These are phyloP conservation scores for Stenopsyche tienmushanensis DNA, from an alignment of 1,140 invertebrate genomes.

Conservation along the genomic window DNA sequence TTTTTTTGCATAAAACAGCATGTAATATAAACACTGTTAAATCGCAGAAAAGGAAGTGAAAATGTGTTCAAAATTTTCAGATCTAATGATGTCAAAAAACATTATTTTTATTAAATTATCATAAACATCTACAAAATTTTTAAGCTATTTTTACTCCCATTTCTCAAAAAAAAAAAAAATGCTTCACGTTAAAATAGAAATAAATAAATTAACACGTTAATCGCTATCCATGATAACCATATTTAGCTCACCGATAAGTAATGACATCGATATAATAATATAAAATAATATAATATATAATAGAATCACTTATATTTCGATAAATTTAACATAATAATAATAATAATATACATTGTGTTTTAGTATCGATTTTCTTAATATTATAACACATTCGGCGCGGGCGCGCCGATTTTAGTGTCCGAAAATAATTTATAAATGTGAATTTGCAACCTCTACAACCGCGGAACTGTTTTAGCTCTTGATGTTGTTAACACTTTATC, in stretches of 20 bases:
- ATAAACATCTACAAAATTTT: too few relatives aligned
- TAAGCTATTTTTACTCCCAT: too few relatives aligned
- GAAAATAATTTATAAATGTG: slow-evolving; percentile 14
- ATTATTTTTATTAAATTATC: too few relatives aligned
- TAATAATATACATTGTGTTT: slow-evolving; percentile 35
- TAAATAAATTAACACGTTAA: slow-evolving; percentile 14
- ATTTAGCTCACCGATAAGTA: slow-evolving; percentile 20
- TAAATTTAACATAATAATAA: slow-evolving; percentile 41
- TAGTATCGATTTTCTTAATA: slow-evolving; percentile 27
- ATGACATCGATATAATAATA: slow-evolving; percentile 25
- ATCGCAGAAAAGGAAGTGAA: too few relatives aligned
- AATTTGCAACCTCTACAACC: slow-evolving; percentile 3
- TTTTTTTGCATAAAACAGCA: too few relatives aligned
- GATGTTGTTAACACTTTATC: too few relatives aligned
- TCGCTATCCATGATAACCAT: slow-evolving; percentile 25
- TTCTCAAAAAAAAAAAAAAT: too few relatives aligned
- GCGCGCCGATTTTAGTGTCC: background rate
- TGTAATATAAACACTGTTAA: too few relatives aligned
- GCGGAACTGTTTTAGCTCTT: slow-evolving; percentile 10
- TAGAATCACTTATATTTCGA: slow-evolving; percentile 40
- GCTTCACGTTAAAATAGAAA: too few relatives aligned
- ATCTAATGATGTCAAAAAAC: too few relatives aligned
- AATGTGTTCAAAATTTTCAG: too few relatives aligned
- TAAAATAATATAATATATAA: slow-evolving; percentile 33
- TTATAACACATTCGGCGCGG: slow-evolving; percentile 14